Evolutionary conservation across 2,797 vertebrate species (phyloP), one percentile per base, ranked within the genome.

Genomic region (Etheostoma nigrum): DNA sequence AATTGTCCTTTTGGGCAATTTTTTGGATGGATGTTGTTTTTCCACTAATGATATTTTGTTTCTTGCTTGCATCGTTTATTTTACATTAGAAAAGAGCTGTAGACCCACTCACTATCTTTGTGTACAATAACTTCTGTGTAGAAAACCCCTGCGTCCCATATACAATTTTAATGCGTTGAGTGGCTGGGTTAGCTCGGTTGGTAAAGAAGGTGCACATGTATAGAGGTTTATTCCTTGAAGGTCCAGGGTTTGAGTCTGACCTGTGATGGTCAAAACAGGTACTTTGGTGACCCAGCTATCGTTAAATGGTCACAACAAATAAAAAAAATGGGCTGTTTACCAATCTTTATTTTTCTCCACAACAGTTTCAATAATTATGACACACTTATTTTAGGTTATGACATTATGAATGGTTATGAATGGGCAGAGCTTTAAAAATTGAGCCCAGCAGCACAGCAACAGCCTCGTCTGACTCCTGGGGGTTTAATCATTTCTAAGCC

Each of bases 401-500:
- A 40, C 36, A 40, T 40, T 40, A 40, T 40, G 36, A 40, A 40
- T 45, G 25, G 19, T 82, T 76, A 81, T 72, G 68, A 84, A 80
- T 76, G 25, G 73, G 51, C 0, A 7, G 7, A 33, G 64, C 36
- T 72, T 72, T 74, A 54, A 76, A 76, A 76, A 69, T 1, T 8
- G 42, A 69, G 69, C 68, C 66, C 52, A 61, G 58, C 58, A 69
- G 58, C 63, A 59, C 57, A 84, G 69, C 45, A 85, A 79, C 67
- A 74, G 73, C 66, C 75, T 77, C 64, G 44, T 71, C 51, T 52
- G 51, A 72, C 80, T 81, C 78, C 52, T 57, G 36, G 36, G 70
- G 76, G 71, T 87, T 84, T 82, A 87, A 86, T 89, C 18, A 91
- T 88, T 87, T 82, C 79, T 62, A 27, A 88, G 70, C 45, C 62